A percentile compares a stretch with the other conserved stretches of the same genome.
These are phyloP conservation scores for Harpalus rufipes DNA, from an alignment of 2,888 invertebrate genomes.

Conservation along the genomic window DNA sequence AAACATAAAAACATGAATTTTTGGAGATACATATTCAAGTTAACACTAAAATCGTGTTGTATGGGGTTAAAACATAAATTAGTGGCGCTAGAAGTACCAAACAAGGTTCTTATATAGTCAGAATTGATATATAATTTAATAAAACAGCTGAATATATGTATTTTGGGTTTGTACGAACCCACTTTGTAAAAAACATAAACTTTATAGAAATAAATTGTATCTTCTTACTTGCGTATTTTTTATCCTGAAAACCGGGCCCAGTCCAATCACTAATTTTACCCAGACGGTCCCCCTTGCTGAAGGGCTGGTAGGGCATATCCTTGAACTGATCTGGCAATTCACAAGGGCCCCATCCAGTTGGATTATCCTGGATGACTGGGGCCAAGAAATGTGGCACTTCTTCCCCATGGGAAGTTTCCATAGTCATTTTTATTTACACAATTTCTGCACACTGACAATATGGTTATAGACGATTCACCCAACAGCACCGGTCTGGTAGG, in stretches of 20 bases:
- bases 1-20: too few species aligned
- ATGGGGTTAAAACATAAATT: too few species aligned
- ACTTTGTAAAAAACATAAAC: neutral
- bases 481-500: conserved; percentile 24
- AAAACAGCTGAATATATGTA: too few species aligned
- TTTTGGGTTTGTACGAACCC: too few species aligned
- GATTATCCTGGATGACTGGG: conserved; percentile 90
- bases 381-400: conserved; percentile 84
- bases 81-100: too few species aligned
- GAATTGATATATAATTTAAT: too few species aligned
- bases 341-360: conserved; percentile 98
- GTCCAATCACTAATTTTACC: conserved; percentile 99
- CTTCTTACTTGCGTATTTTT: conserved; percentile 92
- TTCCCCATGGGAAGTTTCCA: conserved; percentile 77
- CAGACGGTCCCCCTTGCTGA: conserved; percentile 98
- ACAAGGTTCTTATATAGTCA: too few species aligned
- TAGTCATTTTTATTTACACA: conserved; percentile 69
- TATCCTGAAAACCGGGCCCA: conserved; percentile 93
- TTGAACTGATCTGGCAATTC: conserved; percentile 95
- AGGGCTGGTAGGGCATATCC: conserved; percentile 99
- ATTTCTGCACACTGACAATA: conserved; percentile 60
- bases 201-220: neutral
- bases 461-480: conserved; percentile 47
- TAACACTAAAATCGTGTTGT: too few species aligned
- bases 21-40: too few species aligned